Conservation (phyloP, 2,797 vertebrate species). For the Liparis tanakae region DNA sequence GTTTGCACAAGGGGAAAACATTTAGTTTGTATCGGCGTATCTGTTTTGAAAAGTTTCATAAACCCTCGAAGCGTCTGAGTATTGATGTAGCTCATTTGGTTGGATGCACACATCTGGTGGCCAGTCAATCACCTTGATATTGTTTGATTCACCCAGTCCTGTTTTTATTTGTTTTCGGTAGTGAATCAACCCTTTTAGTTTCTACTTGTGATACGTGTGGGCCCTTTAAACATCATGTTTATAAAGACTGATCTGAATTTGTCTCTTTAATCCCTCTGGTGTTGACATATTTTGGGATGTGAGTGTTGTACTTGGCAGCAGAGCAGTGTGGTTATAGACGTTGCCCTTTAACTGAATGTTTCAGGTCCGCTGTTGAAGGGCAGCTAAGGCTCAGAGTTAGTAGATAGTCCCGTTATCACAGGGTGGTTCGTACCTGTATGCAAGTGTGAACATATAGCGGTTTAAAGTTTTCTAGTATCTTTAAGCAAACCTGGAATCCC, state of each 20-base stretch:
- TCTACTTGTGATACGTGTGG: background rate
- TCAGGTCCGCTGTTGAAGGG: background rate
- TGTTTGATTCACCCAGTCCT: background rate
- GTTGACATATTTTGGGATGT: background rate
- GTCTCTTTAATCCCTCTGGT: background rate
- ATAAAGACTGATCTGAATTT: background rate
- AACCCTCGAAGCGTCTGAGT: no score
- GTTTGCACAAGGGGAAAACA: conserved; percentile 14
- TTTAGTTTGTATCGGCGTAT: background rate
- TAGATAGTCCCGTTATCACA: background rate
- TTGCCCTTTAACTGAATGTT: background rate
- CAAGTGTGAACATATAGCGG: background rate
- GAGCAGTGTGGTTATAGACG: background rate
- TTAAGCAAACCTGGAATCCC: background rate
- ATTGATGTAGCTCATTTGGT: background rate
- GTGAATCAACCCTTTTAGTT: background rate
- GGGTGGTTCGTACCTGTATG: background rate
- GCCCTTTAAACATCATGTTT: background rate
- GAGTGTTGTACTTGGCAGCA: conserved; percentile 4
- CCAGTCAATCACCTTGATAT: background rate
- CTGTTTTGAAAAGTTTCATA: background rate
- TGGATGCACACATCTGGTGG: background rate
- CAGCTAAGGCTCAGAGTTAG: background rate
- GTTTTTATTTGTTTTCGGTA: background rate
- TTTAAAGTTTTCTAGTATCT: background rate